Conservation (phyloP, 2,888 invertebrate genomes). For the Germaria angustata region DNA sequence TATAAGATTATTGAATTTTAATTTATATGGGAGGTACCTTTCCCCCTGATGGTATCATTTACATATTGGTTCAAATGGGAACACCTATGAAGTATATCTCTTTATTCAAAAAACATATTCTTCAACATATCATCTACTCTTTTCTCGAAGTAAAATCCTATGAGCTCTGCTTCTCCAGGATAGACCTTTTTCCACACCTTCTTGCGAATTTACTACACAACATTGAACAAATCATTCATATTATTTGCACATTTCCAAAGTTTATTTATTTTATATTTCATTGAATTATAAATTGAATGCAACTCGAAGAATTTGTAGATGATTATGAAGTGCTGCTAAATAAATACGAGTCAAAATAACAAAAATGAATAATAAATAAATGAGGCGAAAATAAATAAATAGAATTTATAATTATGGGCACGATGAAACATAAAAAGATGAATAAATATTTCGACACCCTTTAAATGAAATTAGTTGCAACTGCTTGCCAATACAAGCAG, state of each 20-base stretch:
- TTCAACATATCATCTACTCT: too few relatives aligned
- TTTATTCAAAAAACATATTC: too few relatives aligned
- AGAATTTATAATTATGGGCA: constrained; percentile 44
- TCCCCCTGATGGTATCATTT: too few relatives aligned
- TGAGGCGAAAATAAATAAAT: constrained; percentile 42
- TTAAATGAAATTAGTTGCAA: constrained; percentile 51
- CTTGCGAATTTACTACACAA: not conserved
- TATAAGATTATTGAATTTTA: too few relatives aligned
- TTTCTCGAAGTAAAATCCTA: too few relatives aligned
- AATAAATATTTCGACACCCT: constrained; percentile 63
- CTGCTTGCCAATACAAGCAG: not conserved
- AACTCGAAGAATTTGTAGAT: constrained; percentile 11
- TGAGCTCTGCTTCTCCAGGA: too few relatives aligned
- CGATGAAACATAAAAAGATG: constrained; percentile 54
- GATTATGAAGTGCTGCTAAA: constrained; percentile 42
- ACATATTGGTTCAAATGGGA: too few relatives aligned
- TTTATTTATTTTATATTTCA: constrained; percentile 26
- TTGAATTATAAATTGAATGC: constrained; percentile 12
- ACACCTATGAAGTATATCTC: too few relatives aligned
- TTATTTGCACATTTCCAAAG: too few relatives aligned
- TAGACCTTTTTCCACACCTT: too few relatives aligned
- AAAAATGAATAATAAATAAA: constrained; percentile 15
- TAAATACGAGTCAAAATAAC: constrained; percentile 2
- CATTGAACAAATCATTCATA: not conserved
- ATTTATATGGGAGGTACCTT: too few relatives aligned